These are phyloP conservation scores for Toxotes jaculatrix DNA, from an alignment of 2,113 vertebrate species.

Conservation along the genomic window DNA sequence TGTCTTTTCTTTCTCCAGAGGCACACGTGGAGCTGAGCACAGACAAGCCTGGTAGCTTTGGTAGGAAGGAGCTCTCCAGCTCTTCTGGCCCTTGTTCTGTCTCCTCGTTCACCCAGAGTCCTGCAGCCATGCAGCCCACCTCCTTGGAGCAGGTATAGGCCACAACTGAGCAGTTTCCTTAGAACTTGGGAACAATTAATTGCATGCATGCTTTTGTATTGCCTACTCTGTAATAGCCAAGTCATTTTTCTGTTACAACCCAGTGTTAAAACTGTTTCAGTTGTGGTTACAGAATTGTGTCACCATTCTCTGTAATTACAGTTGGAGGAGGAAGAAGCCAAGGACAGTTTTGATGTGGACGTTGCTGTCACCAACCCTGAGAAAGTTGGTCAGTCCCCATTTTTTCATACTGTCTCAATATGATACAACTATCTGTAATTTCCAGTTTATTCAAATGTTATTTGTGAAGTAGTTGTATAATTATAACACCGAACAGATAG, in stretches of 20 bases:
- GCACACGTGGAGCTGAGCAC: slow-evolving; percentile 90
- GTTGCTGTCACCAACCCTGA: slow-evolving; percentile 95
- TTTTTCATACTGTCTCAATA: background rate
- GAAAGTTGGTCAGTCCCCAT: slow-evolving; percentile 91
- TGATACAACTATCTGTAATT: background rate
- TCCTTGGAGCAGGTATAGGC: slow-evolving; percentile 89
- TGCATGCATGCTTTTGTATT: slow-evolving; percentile 13
- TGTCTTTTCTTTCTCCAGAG: slow-evolving; percentile 79
- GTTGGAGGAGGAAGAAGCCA: slow-evolving; percentile 91
- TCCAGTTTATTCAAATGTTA: slow-evolving; percentile 7
- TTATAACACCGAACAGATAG: background rate
- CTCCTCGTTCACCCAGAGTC: slow-evolving; percentile 75
- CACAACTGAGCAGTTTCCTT: background rate
- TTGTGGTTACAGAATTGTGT: background rate
- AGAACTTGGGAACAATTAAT: background rate
- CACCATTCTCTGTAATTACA: slow-evolving; percentile 40
- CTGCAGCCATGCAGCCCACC: slow-evolving; percentile 80
- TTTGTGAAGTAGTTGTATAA: background rate
- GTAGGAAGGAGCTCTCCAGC: slow-evolving; percentile 80
- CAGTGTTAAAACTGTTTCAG: background rate
- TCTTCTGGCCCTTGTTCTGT: slow-evolving; percentile 71
- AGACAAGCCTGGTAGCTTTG: slow-evolving; percentile 84
- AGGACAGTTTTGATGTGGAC: slow-evolving; percentile 93
- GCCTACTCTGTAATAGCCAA: background rate
- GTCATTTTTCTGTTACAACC: too few species aligned